A percentile compares a stretch with the other conserved stretches of the same genome.
Evolutionary conservation across 2,888 invertebrate genomes (phyloP).

Genomic region (Tryphoninae sp.): DNA sequence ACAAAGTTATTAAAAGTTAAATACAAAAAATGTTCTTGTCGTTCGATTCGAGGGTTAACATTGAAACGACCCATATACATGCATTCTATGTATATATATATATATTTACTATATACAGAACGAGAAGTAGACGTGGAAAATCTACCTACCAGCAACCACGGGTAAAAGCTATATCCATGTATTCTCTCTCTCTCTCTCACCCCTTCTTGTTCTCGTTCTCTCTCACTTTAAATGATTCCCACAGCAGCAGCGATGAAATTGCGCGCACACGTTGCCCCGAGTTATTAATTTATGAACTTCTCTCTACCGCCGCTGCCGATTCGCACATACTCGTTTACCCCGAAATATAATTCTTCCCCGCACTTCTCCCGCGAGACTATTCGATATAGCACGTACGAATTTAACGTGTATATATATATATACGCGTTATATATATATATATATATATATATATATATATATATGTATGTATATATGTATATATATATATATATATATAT

Average conservation of each 20-base stretch:
- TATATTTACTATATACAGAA: not conserved
- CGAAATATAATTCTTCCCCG: conserved; percentile 63
- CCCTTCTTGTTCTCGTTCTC: not conserved
- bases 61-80: not conserved
- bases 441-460: no score
- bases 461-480: no score
- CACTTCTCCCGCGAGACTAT: not conserved
- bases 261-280: conserved; percentile 33
- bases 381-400: conserved; percentile 11
- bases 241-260: conserved; percentile 37
- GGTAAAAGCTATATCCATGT: not conserved
- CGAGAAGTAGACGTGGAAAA: conserved; percentile 7
- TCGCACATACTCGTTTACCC: conserved; percentile 53
- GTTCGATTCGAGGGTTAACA: no score
- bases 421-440: not conserved
- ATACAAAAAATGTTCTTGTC: no score
- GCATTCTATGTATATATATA: no score
- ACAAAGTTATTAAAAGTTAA: no score
- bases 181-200: conserved; percentile 23
- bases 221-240: conserved; percentile 33
- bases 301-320: conserved; percentile 51
- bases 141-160: conserved; percentile 27
- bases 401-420: not conserved
- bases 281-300: conserved; percentile 53
- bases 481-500: no score